Percentiles rank a stretch among this genome's conserved stretches.
phyloP scores from a whole-genome alignment of 2,113 vertebrate species.

The Psilopsiagon aurifrons region DNA sequence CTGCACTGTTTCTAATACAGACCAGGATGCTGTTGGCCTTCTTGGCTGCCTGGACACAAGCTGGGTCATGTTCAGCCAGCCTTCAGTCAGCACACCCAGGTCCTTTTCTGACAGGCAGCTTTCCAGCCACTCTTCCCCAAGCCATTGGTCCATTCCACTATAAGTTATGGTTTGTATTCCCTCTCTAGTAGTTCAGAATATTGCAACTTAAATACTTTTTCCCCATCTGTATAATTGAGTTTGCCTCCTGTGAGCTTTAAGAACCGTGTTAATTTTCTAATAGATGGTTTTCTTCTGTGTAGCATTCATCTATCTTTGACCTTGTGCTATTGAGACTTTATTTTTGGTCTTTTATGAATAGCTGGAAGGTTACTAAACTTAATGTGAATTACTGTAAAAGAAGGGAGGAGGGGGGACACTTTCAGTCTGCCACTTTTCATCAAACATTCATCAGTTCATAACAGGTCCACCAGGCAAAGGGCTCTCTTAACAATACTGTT shows the following conservation, averaged over 20 bases:
- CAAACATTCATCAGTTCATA: not conserved
- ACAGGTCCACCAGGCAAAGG: not conserved
- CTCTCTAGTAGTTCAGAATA: not conserved
- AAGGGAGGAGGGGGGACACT: not conserved
- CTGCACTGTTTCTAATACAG: not conserved
- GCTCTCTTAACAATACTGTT: not conserved
- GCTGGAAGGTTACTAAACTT: not conserved
- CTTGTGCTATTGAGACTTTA: not conserved
- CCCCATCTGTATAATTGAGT: not conserved
- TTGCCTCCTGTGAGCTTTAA: not conserved
- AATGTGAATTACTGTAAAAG: not conserved
- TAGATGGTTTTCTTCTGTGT: not conserved
- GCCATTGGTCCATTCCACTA: not conserved
- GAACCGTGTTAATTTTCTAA: not conserved
- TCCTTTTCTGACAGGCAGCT: not conserved
- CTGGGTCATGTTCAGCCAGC: not conserved
- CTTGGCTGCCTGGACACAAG: not conserved
- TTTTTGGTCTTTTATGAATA: not conserved
- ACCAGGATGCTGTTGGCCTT: not conserved
- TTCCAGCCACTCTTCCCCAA: not conserved
- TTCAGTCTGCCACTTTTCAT: not conserved
- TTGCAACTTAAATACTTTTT: not conserved
- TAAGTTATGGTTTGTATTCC: not conserved
- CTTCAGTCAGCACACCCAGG: not conserved
- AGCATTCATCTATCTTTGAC: not conserved